These are phyloP conservation scores for Hesperophylax magnus DNA, from an alignment of 1,140 invertebrate genomes.

Conservation along the genomic window DNA sequence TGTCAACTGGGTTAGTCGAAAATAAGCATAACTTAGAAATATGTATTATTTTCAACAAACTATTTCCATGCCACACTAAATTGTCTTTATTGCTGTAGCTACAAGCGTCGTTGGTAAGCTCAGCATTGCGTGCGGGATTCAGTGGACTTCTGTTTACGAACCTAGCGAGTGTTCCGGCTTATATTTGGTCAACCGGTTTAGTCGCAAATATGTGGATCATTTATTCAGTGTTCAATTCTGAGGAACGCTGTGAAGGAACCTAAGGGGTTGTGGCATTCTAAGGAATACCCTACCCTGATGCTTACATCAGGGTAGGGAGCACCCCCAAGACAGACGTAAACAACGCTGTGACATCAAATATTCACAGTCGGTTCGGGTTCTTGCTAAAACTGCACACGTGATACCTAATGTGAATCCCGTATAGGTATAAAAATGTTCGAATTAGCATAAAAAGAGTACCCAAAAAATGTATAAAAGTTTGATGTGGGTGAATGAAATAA, in stretches of 20 bases:
- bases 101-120: neutral
- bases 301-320: slow-evolving; percentile 1
- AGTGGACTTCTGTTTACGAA: no score
- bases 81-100: neutral
- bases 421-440: no score
- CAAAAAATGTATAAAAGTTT: no score
- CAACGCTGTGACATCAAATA: slow-evolving; percentile 52
- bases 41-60: neutral
- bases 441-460: no score
- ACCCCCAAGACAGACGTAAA: slow-evolving; percentile 51
- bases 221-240: slow-evolving; percentile 52
- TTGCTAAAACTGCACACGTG: slow-evolving; percentile 33
- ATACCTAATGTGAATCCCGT: neutral
- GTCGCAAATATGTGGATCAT: slow-evolving; percentile 40
- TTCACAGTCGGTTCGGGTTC: slow-evolving; percentile 40
- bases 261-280: neutral
- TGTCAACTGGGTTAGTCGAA: neutral
- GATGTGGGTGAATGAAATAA: no score
- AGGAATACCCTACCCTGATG: no score
- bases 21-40: neutral
- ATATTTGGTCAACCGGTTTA: slow-evolving; percentile 24
- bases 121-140: neutral
- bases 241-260: slow-evolving; percentile 38
- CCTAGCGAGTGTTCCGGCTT: neutral
- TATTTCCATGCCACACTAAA: neutral